Evolutionary conservation across 1,140 invertebrate species (phyloP), one percentile per base, ranked within the genome.

Genomic region (Drosophila bifasciata): DNA sequence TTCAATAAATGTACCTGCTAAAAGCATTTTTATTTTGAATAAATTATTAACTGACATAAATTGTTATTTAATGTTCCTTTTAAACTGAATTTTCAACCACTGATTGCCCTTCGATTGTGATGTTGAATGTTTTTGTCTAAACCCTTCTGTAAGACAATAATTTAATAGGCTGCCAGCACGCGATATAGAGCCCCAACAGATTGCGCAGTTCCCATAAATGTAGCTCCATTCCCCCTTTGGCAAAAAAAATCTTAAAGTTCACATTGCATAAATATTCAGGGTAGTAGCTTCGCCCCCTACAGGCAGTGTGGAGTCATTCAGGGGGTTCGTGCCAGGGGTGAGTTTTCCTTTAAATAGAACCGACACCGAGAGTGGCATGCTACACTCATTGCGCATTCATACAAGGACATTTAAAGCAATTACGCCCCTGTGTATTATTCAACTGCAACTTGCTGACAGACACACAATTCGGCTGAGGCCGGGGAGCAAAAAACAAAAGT

Each of bases 391-490:
- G 62, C 48, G 72, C 76, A 83, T 79, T 86, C 83, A 68, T 88
- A 88, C 77, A 86, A 88, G 79, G 81, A 88, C 81, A 86, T 88
- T 86, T 86, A 81, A 86, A 86, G 81, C 81, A 86, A 86, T 86
- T 86, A 86, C 83, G 71, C 81, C 81, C 81, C 57, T 44, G 81
- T 66, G 81, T 86, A 86, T 86, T 88, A 88, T 86, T 88, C 83
- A 78, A 64, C 73, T 86, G 81, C 81, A 86, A 88, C 83, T 81
- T 86, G 81, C 81, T 86, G 81, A 86, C 81, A 66, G 85, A 70
- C 75, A 75, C 75, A 77, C 72, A 77, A 75, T 77, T 77, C 36
- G 69, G 32, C 61, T 67, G 57, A 48, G 62, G 51, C 52, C 28
- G 48, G 44, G 44, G 40, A 36, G 51, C 62, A 57, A 73, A 86